phyloP scores from a whole-genome alignment of 1,140 invertebrate genomes.

The Melipona quadrifasciata region DNA sequence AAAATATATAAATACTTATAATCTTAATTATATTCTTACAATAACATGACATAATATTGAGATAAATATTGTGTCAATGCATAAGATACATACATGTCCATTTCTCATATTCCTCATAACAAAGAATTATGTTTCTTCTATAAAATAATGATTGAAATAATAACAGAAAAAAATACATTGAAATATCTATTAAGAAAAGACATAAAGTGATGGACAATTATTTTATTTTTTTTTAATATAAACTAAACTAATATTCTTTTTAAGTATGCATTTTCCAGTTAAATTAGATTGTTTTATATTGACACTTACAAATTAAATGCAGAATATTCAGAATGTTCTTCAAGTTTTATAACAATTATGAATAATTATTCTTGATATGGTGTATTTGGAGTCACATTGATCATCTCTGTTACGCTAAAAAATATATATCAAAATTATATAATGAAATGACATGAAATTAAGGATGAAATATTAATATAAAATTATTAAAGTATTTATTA shows the following conservation, averaged over 20 bases:
- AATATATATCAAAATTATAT: constrained; percentile 65
- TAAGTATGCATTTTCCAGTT: neutral
- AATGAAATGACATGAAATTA: neutral
- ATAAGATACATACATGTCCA: neutral
- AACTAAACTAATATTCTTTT: constrained; percentile 1
- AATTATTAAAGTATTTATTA: constrained; percentile 29
- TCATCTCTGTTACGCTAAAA: constrained; percentile 90
- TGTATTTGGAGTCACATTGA: constrained; percentile 90
- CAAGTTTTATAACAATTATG: constrained; percentile 1
- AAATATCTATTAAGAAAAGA: neutral
- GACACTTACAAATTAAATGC: constrained; percentile 52
- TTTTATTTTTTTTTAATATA: neutral
- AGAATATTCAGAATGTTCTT: constrained; percentile 15
- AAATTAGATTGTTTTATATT: constrained; percentile 11
- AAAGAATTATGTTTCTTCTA: neutral
- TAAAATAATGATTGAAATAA: constrained; percentile 3
- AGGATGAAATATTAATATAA: constrained; percentile 23
- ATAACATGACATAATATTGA: too few species aligned
- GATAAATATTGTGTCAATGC: constrained; percentile 1
- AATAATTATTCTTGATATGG: constrained; percentile 82
- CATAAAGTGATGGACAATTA: neutral
- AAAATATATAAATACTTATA: constrained; percentile 14
- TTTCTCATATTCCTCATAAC: constrained; percentile 15
- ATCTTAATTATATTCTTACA: neutral
- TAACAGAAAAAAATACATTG: neutral